These are phyloP conservation scores for Anisognathus igniventris DNA, from an alignment of 2,797 vertebrate genomes.

Conservation along the genomic window DNA sequence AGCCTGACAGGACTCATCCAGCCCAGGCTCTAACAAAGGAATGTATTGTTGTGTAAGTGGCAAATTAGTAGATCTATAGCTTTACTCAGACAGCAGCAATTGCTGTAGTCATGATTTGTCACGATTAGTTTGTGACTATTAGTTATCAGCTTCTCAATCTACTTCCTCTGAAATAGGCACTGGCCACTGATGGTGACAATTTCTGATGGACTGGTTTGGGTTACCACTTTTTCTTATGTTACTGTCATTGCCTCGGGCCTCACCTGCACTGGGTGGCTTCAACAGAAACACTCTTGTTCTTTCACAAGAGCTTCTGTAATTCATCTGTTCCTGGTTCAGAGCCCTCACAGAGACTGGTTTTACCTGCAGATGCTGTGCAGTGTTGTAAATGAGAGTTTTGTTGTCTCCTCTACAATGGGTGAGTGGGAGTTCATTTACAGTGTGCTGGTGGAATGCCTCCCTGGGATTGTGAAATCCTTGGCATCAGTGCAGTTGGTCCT, in stretches of 20 bases:
- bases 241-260: neutral
- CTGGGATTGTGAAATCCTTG: neutral
- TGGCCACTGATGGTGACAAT: neutral
- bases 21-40: neutral
- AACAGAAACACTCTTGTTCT: neutral
- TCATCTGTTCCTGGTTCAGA: neutral
- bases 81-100: conserved; percentile 35
- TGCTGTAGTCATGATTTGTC: conserved; percentile 35
- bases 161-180: conserved; percentile 27
- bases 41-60: neutral
- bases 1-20: neutral
- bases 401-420: neutral
- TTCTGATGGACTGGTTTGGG: conserved; percentile 23
- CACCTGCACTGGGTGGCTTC: neutral
- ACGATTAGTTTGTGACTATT: conserved; percentile 45
- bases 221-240: neutral
- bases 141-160: conserved; percentile 44
- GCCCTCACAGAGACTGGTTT: conserved; percentile 35
- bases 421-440: conserved; percentile 14
- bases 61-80: neutral
- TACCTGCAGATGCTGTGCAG: neutral
- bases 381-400: neutral
- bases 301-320: conserved; percentile 10
- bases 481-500: neutral
- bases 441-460: neutral